phyloP scores from a whole-genome alignment of 1,140 invertebrate genomes.

The Saccostrea echinata region DNA sequence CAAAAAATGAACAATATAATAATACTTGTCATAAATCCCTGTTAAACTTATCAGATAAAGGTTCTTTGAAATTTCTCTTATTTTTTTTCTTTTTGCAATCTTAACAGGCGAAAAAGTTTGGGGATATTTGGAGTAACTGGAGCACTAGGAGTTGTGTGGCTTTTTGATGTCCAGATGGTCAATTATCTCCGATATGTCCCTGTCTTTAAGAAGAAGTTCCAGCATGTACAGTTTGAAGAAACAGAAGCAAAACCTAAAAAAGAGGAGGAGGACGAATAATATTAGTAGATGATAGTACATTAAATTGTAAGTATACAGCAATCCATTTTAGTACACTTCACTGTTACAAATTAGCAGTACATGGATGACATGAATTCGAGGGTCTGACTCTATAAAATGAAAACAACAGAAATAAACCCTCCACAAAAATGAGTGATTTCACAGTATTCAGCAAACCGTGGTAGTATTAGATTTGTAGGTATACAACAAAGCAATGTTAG shows the following conservation, averaged over 20 bases:
- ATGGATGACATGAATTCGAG: too few relatives aligned
- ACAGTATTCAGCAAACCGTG: background rate
- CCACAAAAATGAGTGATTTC: too few relatives aligned
- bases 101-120: background rate
- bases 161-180: background rate
- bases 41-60: too few relatives aligned
- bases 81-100: background rate
- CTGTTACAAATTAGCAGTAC: too few relatives aligned
- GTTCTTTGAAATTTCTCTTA: background rate
- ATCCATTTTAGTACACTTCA: background rate
- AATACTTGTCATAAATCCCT: too few relatives aligned
- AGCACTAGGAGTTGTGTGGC: background rate
- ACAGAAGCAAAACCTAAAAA: background rate
- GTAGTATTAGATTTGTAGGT: too few relatives aligned
- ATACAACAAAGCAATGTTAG: too few relatives aligned
- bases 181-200: background rate
- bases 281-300: background rate
- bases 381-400: too few relatives aligned
- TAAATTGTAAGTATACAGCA: background rate
- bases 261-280: background rate
- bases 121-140: background rate
- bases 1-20: too few relatives aligned
- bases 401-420: too few relatives aligned
- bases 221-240: background rate
- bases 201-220: background rate